These are phyloP conservation scores for Caenorhabditis inopinata DNA, from an alignment of 1,140 invertebrate species.

Conservation along the genomic window DNA sequence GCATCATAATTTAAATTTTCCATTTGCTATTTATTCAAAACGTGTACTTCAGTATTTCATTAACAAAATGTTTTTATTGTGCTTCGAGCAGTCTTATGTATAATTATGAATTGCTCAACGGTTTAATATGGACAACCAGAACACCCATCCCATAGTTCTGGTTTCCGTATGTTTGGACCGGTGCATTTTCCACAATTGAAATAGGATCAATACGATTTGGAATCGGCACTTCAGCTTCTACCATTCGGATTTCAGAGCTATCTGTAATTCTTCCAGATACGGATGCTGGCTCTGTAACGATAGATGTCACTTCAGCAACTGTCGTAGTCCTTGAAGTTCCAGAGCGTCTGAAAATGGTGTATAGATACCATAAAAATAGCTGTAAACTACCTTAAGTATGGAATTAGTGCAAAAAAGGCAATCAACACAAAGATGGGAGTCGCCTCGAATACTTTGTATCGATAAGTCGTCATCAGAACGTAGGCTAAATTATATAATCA, in stretches of 20 bases:
- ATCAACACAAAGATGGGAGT: background rate
- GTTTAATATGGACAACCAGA: background rate
- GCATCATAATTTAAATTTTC: too few relatives aligned
- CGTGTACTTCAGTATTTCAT: too few relatives aligned
- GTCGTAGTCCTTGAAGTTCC: background rate
- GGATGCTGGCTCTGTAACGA: background rate
- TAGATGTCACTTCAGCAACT: background rate
- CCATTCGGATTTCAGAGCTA: background rate
- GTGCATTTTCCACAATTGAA: background rate
- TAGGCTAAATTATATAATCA: background rate
- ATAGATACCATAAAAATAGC: too few relatives aligned
- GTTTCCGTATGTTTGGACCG: background rate
- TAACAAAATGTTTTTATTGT: too few relatives aligned
- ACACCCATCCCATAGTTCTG: slow-evolving; percentile 1
- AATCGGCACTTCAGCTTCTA: background rate
- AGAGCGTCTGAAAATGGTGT: background rate
- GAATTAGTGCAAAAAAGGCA: background rate
- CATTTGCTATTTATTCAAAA: too few relatives aligned
- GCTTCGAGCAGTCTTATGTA: too few relatives aligned
- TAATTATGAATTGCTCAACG: background rate
- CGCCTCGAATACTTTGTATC: background rate
- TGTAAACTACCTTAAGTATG: background rate
- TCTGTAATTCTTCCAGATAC: background rate
- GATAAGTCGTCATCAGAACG: slow-evolving; percentile 10
- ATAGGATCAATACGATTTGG: background rate